phyloP scores from a whole-genome alignment of 1,140 invertebrate species.

The Drosophila auraria region DNA sequence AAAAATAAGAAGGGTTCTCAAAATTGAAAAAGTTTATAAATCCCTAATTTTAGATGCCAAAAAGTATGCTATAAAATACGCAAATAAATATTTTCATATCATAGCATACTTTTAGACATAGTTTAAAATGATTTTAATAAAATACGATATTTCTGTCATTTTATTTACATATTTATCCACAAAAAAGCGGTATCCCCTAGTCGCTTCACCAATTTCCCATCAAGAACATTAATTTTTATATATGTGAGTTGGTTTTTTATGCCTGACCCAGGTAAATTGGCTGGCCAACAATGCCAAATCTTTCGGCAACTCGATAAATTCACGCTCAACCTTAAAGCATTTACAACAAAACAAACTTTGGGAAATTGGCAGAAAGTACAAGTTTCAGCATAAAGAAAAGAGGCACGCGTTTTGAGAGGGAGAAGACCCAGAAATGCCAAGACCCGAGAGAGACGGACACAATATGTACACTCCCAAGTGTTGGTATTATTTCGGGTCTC shows the following conservation, averaged over 20 bases:
- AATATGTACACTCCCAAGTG: conserved; percentile 8
- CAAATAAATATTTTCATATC: no score
- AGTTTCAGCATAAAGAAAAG: not conserved
- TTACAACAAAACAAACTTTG: not conserved
- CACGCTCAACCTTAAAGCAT: conserved; percentile 46
- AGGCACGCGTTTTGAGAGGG: conserved; percentile 5
- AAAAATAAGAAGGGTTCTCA: no score
- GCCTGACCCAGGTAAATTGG: conserved; percentile 30
- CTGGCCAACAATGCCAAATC: conserved; percentile 43
- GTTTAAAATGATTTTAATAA: no score
- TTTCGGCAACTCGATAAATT: conserved; percentile 61
- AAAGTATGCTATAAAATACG: no score
- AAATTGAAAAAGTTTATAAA: no score
- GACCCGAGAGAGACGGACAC: not conserved
- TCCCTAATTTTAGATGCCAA: no score
- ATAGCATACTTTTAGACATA: no score
- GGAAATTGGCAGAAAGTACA: conserved; percentile 1
- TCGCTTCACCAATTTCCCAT: not conserved
- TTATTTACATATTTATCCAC: no score
- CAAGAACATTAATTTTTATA: conserved; percentile 17
- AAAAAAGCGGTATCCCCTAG: not conserved
- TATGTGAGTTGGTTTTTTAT: conserved; percentile 2
- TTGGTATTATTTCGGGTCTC: conserved; percentile 16
- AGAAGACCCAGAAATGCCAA: not conserved
- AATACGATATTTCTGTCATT: no score